Conservation (phyloP, 2,797 vertebrate species). For the Alfaro cultratus region DNA sequence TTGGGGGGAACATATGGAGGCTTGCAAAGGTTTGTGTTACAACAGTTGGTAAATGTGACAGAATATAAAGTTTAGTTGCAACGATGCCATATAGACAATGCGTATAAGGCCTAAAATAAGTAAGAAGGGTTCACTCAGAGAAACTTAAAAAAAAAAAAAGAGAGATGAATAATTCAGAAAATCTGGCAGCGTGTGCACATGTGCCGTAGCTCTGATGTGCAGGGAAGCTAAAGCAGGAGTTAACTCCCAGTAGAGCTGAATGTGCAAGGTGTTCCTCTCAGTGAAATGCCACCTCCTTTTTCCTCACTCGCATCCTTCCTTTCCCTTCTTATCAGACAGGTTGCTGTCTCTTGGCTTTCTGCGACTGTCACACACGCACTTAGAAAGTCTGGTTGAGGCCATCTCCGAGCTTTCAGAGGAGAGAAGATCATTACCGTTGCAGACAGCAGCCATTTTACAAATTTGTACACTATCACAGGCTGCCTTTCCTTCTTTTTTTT, state of each 20-base stretch:
- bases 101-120: slow-evolving; percentile 66
- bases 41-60: slow-evolving; percentile 67
- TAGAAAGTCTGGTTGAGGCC: slow-evolving; percentile 66
- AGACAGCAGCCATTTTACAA: slow-evolving; percentile 78
- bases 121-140: slow-evolving; percentile 85
- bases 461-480: slow-evolving; percentile 73
- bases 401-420: slow-evolving; percentile 68
- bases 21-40: slow-evolving; percentile 59
- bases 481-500: slow-evolving; percentile 31
- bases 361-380: slow-evolving; percentile 81
- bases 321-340: slow-evolving; percentile 85
- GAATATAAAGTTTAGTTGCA: slow-evolving; percentile 81
- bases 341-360: slow-evolving; percentile 88
- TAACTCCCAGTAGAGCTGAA: slow-evolving; percentile 96
- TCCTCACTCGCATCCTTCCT: slow-evolving; percentile 72
- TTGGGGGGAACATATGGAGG: slow-evolving; percentile 50
- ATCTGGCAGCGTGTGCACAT: slow-evolving; percentile 67
- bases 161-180: slow-evolving; percentile 98
- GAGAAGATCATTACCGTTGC: slow-evolving; percentile 76
- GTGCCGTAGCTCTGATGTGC: slow-evolving; percentile 84
- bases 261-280: slow-evolving; percentile 91
- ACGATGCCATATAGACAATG: slow-evolving; percentile 26
- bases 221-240: slow-evolving; percentile 85
- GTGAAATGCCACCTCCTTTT: slow-evolving; percentile 87
- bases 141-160: slow-evolving; percentile 58